phyloP scores from a whole-genome alignment of 2,797 vertebrate species.

The Muscicapa comitata region DNA sequence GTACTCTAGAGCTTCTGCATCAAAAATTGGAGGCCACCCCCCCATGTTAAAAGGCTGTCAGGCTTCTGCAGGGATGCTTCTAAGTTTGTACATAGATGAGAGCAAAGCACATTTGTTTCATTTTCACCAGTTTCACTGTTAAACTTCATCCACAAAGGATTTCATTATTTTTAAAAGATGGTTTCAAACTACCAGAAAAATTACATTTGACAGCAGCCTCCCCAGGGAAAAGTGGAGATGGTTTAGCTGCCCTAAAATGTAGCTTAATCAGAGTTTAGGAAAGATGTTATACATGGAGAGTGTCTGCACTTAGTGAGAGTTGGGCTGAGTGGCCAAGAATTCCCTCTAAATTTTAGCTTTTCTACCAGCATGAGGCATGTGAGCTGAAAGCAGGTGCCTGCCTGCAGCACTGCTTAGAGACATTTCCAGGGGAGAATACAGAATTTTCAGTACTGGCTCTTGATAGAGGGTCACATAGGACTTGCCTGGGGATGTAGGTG shows the following conservation, averaged over 20 bases:
- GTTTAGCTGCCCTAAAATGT: constrained; percentile 20
- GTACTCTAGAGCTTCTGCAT: background rate
- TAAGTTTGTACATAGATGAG: background rate
- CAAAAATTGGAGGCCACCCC: background rate
- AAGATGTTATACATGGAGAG: background rate
- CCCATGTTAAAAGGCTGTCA: background rate
- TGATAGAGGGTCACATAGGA: background rate
- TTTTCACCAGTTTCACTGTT: background rate
- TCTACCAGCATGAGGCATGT: background rate
- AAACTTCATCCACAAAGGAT: background rate
- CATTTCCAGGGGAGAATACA: background rate
- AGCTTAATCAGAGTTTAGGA: background rate
- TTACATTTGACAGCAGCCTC: background rate
- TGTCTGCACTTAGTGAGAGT: background rate
- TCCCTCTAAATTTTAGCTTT: background rate
- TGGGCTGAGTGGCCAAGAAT: background rate
- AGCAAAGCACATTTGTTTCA: background rate
- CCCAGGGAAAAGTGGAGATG: background rate
- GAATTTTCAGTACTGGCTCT: background rate
- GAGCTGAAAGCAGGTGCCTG: background rate
- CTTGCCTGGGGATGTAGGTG: background rate
- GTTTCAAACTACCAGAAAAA: background rate
- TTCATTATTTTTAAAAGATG: constrained; percentile 1
- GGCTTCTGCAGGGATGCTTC: background rate
- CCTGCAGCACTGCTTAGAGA: background rate